Base-by-base conservation (phyloP, 2,113 vertebrate species). In the Morone chrysops region DNA sequence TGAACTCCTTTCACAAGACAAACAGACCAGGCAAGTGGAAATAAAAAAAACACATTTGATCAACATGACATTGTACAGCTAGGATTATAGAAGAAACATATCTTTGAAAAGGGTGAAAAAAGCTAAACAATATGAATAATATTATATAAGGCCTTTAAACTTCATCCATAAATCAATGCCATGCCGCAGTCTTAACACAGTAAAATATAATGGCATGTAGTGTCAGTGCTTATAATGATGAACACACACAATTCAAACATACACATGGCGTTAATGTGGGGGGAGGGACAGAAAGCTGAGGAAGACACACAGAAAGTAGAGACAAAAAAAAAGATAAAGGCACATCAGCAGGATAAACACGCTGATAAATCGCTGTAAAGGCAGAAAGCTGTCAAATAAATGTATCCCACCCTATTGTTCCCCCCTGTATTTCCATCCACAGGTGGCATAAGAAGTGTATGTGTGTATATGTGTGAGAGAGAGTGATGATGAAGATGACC, bases 401-500 rank as follows among this genome's bases (percentile, higher is more conserved):
- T 93, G 41, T 69, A 66, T 90, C 83, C 73, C 87, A 79, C 14
- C 53, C 40, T 67, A 84, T 78, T 87, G 70, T 79, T 22, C 71
- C 67, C 12, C 13, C 43, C 82, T 92, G 84, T 88, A 77, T 89
- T 89, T 88, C 82, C 81, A 74, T 61, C 86, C 62, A 85, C 78
- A 92, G 85, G 82, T 54, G 85, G 91, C 70, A 88, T 60, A 81
- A 83, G 92, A 63, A 80, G 71, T 91, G 54, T 50, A 48, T 73
- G 59, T 63, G 72, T 78, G 62, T 43, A 40, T 62, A 50, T 54
- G 66, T 6, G 67, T 40, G 67, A 91, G 78, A 87, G 78, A 43
- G 41, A 62, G 88, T 84, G 80, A 91, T 93, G 91, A 96, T 94
- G 93, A 93, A 92, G 89, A 94, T 81, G 78, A 91, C 86, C 11